Conservation (phyloP, 2,888 invertebrate species). For the Sclerodermus sp. region DNA sequence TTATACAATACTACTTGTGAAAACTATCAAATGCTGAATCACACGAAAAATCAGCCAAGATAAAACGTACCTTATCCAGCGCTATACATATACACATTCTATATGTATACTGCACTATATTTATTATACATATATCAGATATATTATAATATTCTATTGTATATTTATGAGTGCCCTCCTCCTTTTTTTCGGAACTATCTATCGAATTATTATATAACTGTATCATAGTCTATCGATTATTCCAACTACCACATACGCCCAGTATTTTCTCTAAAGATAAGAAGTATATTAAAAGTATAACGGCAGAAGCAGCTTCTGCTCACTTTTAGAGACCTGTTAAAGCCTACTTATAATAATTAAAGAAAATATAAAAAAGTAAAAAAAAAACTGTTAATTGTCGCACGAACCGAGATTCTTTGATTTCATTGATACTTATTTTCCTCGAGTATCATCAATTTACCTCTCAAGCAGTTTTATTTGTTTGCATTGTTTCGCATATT, state of each 20-base stretch:
- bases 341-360: too few species aligned
- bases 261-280: conserved; percentile 46
- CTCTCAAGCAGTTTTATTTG: too few species aligned
- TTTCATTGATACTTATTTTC: too few species aligned
- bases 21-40: neutral
- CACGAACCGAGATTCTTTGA: too few species aligned
- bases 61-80: conserved; percentile 25
- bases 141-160: conserved; percentile 30
- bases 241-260: conserved; percentile 47
- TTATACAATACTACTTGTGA: too few species aligned
- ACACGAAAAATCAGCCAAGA: conserved; percentile 8
- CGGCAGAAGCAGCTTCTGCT: too few species aligned
- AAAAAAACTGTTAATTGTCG: too few species aligned
- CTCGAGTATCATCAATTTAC: too few species aligned
- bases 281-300: too few species aligned
- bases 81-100: too few species aligned
- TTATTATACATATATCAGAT: conserved; percentile 19
- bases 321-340: conserved; percentile 3
- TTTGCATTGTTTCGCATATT: too few species aligned
- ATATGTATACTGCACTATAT: too few species aligned
- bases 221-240: conserved; percentile 39
- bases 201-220: conserved; percentile 39
- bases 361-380: neutral
- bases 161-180: conserved; percentile 38
- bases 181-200: conserved; percentile 29